These are phyloP conservation scores for Xiphydria camelus DNA, from an alignment of 2,888 invertebrate species.

Conservation along the genomic window DNA sequence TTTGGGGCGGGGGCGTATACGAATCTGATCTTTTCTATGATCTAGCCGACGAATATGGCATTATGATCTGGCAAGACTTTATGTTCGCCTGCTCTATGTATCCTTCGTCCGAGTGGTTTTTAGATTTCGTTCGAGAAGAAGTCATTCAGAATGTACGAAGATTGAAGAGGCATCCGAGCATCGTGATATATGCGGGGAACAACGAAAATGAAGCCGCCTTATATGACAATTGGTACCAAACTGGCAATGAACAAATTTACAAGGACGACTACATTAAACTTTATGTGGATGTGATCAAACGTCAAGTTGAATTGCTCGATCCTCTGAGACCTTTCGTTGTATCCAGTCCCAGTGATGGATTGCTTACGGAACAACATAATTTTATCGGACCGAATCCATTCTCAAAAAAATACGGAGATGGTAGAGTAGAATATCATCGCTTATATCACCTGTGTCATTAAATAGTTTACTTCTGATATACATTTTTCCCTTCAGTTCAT, in stretches of 20 bases:
- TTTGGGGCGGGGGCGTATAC: constrained; percentile 98
- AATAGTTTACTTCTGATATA: background rate
- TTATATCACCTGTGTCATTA: constrained; percentile 1
- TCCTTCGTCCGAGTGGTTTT: constrained; percentile 73
- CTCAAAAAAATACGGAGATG: constrained; percentile 81
- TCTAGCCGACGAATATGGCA: constrained; percentile 83
- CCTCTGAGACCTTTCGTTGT: constrained; percentile 71
- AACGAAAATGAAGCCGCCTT: constrained; percentile 96
- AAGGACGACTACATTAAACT: constrained; percentile 79
- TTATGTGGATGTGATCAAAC: constrained; percentile 77
- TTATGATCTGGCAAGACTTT: constrained; percentile 97
- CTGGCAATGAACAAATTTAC: constrained; percentile 61
- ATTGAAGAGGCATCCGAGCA: constrained; percentile 83
- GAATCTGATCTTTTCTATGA: constrained; percentile 89
- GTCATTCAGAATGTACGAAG: constrained; percentile 79
- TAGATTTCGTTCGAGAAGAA: constrained; percentile 75
- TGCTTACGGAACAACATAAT: constrained; percentile 71
- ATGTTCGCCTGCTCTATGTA: constrained; percentile 98
- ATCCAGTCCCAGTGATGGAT: constrained; percentile 92
- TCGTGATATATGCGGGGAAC: constrained; percentile 92
- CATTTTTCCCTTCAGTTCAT: constrained; percentile 66
- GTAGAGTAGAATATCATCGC: constrained; percentile 59
- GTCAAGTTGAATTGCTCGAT: constrained; percentile 67
- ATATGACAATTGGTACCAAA: constrained; percentile 76
- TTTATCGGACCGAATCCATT: constrained; percentile 80